These are phyloP conservation scores for Macrotis lagotis DNA, from an alignment of 2,113 vertebrate genomes.

Conservation along the genomic window DNA sequence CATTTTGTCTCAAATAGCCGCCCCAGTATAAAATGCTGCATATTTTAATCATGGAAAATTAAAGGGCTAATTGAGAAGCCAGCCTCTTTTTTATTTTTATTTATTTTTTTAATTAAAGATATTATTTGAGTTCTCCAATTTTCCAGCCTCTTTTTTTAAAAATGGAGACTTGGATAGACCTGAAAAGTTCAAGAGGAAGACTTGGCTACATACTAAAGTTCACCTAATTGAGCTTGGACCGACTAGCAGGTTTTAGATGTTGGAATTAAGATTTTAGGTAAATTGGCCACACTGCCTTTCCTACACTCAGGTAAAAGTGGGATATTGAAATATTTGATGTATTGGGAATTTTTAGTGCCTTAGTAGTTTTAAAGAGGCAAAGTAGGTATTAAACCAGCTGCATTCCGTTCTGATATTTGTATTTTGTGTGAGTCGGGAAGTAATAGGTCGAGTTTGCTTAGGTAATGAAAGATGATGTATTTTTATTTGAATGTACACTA, in stretches of 20 bases:
- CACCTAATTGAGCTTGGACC: slow-evolving; percentile 18
- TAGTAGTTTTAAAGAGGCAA: slow-evolving; percentile 35
- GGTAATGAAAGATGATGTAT: not conserved
- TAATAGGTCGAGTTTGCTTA: not conserved
- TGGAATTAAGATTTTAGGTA: slow-evolving; percentile 1
- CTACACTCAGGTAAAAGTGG: not conserved
- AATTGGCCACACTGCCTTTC: slow-evolving; percentile 5
- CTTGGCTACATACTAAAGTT: not conserved
- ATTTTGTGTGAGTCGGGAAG: slow-evolving; percentile 18
- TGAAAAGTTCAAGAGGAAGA: slow-evolving; percentile 37
- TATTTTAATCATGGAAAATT: slow-evolving; percentile 42
- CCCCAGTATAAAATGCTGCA: slow-evolving; percentile 22
- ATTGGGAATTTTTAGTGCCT: slow-evolving; percentile 12
- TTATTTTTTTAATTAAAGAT: no score
- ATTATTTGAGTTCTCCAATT: no score
- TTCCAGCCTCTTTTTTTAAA: no score
- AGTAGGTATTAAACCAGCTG: not conserved
- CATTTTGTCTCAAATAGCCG: slow-evolving; percentile 17
- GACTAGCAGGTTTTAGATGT: slow-evolving; percentile 32
- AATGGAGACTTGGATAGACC: not conserved
- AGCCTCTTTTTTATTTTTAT: no score
- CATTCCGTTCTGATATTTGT: not conserved
- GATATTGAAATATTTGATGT: slow-evolving; percentile 7
- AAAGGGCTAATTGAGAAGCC: not conserved
- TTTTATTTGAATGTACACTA: slow-evolving; percentile 38